Conservation (phyloP, 2,888 invertebrate genomes). For the Salticus scenicus region DNA sequence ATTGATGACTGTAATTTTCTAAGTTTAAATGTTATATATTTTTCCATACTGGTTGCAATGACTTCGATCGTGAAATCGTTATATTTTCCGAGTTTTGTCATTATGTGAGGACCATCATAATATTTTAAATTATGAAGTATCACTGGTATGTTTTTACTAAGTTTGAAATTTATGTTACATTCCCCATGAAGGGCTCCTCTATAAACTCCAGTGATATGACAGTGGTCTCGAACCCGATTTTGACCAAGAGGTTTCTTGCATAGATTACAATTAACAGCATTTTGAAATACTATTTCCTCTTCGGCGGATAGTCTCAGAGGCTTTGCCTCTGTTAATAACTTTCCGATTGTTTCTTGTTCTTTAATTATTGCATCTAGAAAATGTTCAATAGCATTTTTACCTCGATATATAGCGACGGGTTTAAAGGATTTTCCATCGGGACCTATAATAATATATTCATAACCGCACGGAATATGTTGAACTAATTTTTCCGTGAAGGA, state of each 20-base stretch:
- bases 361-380: not conserved
- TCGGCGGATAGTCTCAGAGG: not conserved
- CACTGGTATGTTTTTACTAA: not conserved
- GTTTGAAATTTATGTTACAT: not conserved
- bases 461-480: not conserved
- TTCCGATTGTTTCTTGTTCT: not conserved
- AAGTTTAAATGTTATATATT: not conserved
- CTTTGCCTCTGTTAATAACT: not conserved
- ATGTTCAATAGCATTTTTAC: not conserved
- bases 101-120: slow-evolving; percentile 21
- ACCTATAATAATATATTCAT: not conserved
- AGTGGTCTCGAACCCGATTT: not conserved
- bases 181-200: not conserved
- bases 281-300: not conserved
- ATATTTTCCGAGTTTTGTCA: not conserved
- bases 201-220: not conserved
- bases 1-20: not conserved
- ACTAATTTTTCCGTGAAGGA: not conserved
- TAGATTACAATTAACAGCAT: not conserved
- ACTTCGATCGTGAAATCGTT: not conserved
- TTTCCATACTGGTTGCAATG: not conserved
- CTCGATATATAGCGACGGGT: not conserved
- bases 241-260: not conserved
- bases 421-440: slow-evolving; percentile 1
- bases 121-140: slow-evolving; percentile 7